Base-by-base conservation (phyloP, 2,888 invertebrate genomes). In the Chalcosyrphus nemorum region DNA sequence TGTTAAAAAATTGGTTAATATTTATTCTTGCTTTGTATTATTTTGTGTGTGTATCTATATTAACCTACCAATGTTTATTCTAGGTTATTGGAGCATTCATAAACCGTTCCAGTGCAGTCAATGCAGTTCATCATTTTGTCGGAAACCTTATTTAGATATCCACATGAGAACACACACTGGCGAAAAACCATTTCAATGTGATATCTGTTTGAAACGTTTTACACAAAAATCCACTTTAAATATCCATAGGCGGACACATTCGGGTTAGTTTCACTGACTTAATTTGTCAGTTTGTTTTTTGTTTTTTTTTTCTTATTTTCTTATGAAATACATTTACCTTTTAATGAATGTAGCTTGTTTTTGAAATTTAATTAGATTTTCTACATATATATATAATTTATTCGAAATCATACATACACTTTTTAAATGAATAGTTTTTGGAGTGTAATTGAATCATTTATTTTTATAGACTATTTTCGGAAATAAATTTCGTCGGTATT, bases 91-190 rank as follows among this genome's bases (percentile, higher is more conserved):
- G 88, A 88, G 87, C 87, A 87, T 88, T 87, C 88, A 88, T 80
- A 93, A 93, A 89, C 93, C 93, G 90, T 93, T 93, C 93, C 93
- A 93, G 92, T 93, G 93, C 86, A 87, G 86, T 68, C 92, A 92
- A 90, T 93, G 93, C 88, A 93, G 93, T 86, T 93, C 93, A 88
- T 93, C 93, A 88, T 93, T 93, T 92, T 93, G 93, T 86, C 94
- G 96, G 88, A 96, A 96, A 92, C 95, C 95, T 68, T 96, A 96
- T 91, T 92, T 96, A 87, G 95, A 95, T 92, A 95, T 96, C 70
- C 96, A 96, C 90, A 95, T 95, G 95, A 93, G 96, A 90, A 95
- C 95, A 81, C 96, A 96, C 92, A 96, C 95, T 29, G 88, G 88
- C 32, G 88, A 88, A 86, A 86, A 88, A 72, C 88, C 88, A 87